Conservation (phyloP, 2,113 vertebrate species). For the Isichthys henryi region DNA sequence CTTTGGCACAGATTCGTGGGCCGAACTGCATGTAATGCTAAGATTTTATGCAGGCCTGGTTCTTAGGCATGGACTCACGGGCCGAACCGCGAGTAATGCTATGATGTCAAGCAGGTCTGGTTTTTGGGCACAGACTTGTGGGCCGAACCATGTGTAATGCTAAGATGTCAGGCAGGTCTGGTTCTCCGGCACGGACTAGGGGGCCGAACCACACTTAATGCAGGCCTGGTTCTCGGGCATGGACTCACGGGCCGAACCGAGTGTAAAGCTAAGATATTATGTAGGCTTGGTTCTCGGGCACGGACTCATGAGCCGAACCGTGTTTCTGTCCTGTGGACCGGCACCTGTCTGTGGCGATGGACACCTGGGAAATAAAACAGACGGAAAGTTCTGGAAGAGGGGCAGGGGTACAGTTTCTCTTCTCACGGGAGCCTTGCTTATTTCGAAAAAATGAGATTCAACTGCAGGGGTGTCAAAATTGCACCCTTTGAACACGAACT, state of each 20-base stretch:
- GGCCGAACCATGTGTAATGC: neutral
- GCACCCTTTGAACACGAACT: neutral
- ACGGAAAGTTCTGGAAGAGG: conserved; percentile 8
- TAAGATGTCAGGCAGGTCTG: no score
- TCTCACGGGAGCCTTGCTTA: neutral
- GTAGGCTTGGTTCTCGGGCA: neutral
- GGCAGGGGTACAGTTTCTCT: neutral
- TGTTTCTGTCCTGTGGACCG: neutral
- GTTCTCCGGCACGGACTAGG: no score
- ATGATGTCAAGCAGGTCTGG: no score
- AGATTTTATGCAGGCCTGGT: no score
- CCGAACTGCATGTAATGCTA: neutral
- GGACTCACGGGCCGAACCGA: no score
- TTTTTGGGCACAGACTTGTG: no score
- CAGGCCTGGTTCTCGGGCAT: neutral
- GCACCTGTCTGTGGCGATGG: neutral
- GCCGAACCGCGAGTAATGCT: neutral
- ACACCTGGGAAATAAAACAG: neutral
- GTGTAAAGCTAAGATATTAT: neutral
- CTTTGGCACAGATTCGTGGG: no score
- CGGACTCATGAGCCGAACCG: neutral
- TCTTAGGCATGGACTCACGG: no score
- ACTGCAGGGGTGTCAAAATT: neutral
- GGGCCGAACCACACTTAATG: neutral
- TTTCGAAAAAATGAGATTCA: conserved; percentile 5